These are phyloP conservation scores for Hypsopygia costalis DNA, from an alignment of 2,888 invertebrate species.

Conservation along the genomic window DNA sequence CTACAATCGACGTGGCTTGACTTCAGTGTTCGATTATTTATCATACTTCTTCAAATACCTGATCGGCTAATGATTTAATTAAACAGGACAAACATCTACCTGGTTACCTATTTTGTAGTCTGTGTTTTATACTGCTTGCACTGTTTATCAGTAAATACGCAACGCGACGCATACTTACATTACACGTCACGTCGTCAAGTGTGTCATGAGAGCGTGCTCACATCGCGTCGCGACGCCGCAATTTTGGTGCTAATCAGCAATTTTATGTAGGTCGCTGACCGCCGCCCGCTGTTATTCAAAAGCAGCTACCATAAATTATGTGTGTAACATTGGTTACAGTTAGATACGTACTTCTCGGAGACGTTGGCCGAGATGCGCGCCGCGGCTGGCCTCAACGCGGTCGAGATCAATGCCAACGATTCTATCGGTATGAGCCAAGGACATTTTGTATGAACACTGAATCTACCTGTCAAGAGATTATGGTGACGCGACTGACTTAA, in stretches of 20 bases:
- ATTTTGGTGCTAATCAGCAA: not conserved
- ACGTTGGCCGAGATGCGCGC: slow-evolving; percentile 61
- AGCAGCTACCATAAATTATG: not conserved
- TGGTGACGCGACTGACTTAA: no score
- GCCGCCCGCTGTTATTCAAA: not conserved
- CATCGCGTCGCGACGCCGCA: not conserved
- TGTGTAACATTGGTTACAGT: slow-evolving; percentile 42
- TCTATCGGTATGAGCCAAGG: slow-evolving; percentile 46
- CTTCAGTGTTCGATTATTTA: no score
- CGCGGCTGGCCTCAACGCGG: slow-evolving; percentile 60
- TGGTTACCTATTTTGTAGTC: no score
- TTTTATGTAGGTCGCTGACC: not conserved
- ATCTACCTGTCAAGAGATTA: no score
- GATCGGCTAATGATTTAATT: no score
- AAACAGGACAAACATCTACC: no score
- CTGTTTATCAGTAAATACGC: not conserved
- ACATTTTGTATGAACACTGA: no score
- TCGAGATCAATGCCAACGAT: slow-evolving; percentile 46
- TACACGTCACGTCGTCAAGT: not conserved
- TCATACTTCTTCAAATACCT: no score
- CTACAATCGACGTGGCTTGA: no score
- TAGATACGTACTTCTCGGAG: slow-evolving; percentile 60
- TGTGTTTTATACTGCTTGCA: not conserved
- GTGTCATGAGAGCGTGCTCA: slow-evolving; percentile 1
- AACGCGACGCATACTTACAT: no score